Conservation (phyloP, 92 coral and sea anemone genomes). For the Micromussa lordhowensis region DNA sequence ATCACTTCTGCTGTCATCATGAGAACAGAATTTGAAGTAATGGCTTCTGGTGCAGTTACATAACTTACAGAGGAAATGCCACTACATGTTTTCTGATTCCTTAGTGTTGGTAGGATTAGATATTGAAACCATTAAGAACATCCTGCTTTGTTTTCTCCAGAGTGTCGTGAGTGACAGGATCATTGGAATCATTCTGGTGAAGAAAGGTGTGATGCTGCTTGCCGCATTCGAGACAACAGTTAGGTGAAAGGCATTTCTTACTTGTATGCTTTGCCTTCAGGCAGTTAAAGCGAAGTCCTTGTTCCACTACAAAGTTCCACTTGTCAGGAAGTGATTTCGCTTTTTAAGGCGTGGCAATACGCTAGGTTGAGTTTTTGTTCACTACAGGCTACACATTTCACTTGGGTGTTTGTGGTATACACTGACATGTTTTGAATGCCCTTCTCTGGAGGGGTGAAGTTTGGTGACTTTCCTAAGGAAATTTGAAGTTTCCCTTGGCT, state of each 20-base stretch:
- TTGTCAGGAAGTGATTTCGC: slow-evolving; percentile 37
- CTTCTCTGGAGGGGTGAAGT: neutral
- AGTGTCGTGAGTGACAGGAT: no score
- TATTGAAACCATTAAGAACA: neutral
- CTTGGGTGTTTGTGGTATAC: slow-evolving; percentile 29
- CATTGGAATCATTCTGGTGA: neutral
- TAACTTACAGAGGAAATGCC: slow-evolving; percentile 5
- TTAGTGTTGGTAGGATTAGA: neutral
- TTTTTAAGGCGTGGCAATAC: slow-evolving; percentile 36
- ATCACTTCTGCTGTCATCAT: no score
- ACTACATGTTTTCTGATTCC: neutral
- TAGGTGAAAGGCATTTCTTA: slow-evolving; percentile 57
- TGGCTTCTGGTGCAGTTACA: neutral
- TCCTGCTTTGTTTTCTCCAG: neutral
- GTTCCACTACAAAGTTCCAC: slow-evolving; percentile 28
- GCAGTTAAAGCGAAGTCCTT: slow-evolving; percentile 56
- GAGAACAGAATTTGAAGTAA: no score
- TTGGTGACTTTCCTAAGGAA: slow-evolving; percentile 2
- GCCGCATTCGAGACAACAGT: slow-evolving; percentile 55
- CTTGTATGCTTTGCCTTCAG: slow-evolving; percentile 33
- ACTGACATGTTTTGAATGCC: neutral
- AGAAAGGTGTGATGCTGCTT: slow-evolving; percentile 63
- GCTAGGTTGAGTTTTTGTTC: no score
- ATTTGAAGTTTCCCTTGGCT: slow-evolving; percentile 16
- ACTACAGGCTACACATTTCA: no score